These are phyloP conservation scores for Hymenopus coronatus DNA, from an alignment of 2,888 invertebrate species.

Conservation along the genomic window DNA sequence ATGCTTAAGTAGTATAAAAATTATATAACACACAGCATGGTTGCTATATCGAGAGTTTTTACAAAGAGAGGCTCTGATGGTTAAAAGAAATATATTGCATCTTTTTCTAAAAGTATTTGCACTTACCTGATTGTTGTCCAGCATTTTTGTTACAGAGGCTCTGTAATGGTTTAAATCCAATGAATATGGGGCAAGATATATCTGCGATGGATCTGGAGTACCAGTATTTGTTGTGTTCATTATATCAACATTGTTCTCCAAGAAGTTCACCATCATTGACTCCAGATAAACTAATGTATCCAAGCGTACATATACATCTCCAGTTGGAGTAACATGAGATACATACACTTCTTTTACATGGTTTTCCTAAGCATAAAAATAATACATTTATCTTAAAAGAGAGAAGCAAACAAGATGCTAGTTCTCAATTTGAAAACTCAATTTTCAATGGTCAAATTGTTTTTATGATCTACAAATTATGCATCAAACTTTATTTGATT, in stretches of 20 bases:
- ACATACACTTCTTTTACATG: conserved; percentile 44
- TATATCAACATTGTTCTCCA: neutral
- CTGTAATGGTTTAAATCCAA: conserved; percentile 50
- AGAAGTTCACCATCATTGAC: conserved; percentile 40
- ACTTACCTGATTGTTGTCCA: conserved; percentile 19
- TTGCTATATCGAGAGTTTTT: too few species aligned
- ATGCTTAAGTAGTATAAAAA: too few species aligned
- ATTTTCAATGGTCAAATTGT: neutral
- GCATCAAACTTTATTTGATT: too few species aligned
- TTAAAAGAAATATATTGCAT: too few species aligned
- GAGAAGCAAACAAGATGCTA: neutral
- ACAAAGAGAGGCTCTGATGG: too few species aligned
- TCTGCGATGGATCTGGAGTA: conserved; percentile 40
- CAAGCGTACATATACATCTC: conserved; percentile 48
- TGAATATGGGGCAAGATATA: conserved; percentile 52
- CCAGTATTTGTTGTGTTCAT: neutral
- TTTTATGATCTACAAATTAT: too few species aligned
- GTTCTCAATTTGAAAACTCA: neutral
- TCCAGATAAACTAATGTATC: conserved; percentile 43
- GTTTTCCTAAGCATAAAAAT: conserved; percentile 28
- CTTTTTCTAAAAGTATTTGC: too few species aligned
- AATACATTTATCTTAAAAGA: neutral
- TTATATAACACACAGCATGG: too few species aligned
- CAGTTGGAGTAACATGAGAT: conserved; percentile 46
- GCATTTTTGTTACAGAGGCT: conserved; percentile 48